phyloP scores from a whole-genome alignment of 2,797 vertebrate species.

The Eleutherodactylus coqui region DNA sequence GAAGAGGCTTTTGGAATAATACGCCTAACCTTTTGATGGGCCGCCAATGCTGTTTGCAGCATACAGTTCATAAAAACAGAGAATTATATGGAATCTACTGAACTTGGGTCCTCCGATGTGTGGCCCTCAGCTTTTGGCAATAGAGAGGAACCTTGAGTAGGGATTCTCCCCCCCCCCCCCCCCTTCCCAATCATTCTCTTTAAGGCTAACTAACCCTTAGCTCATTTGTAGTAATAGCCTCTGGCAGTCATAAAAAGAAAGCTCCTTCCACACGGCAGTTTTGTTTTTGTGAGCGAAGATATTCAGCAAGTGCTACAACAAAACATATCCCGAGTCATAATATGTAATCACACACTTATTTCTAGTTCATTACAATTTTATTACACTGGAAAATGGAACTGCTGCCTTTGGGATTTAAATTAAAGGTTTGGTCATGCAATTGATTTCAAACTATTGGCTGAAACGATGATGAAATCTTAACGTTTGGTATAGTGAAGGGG shows the following conservation, averaged over 20 bases:
- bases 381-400: constrained; percentile 16
- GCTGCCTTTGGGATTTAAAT: constrained; percentile 34
- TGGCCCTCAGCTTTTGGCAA: neutral
- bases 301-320: constrained; percentile 14
- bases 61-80: too few species aligned
- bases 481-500: neutral
- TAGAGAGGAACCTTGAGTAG: neutral
- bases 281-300: constrained; percentile 27
- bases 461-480: constrained; percentile 17
- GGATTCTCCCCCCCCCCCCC: neutral
- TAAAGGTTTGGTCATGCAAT: constrained; percentile 33
- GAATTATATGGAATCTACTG: neutral
- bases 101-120: neutral
- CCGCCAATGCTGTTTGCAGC: too few species aligned
- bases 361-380: constrained; percentile 22
- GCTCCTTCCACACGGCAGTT: neutral
- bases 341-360: constrained; percentile 17
- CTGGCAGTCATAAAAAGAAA: neutral
- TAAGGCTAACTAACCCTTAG: constrained; percentile 9
- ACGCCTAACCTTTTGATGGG: neutral
- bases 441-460: constrained; percentile 24
- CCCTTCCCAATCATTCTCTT: neutral
- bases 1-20: too few species aligned
- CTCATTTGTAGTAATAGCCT: neutral
- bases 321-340: constrained; percentile 12